Base-by-base conservation (phyloP, 2,113 vertebrate species). In the Heterocephalus glaber region DNA sequence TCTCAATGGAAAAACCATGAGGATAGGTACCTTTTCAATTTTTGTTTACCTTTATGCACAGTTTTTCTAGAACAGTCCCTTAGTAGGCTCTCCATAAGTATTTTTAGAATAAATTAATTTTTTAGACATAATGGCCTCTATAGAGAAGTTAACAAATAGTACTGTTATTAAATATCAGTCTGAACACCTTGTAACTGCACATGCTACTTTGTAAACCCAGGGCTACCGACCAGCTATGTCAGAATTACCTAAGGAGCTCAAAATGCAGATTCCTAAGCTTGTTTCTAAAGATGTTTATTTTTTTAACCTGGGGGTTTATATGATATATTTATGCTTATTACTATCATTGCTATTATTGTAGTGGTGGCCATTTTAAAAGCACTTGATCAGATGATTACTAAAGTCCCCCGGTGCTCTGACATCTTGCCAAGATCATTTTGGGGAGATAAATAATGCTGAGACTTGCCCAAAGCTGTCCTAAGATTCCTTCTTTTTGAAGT, bases 81-180 rank as follows among this genome's bases (percentile, higher is more conserved):
- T 47, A 86, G n/a, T n/a, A 90, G 65, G 38, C 13, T 44, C 30
- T 66, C 16, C 60, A 33, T 65, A 61, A 49, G 52, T 76, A 81
- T 20, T 85, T 86, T 89, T 74, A 81, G 74, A 82, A n/a, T 74
- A 30, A 86, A 82, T 93, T 82, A 56, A 47, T 93, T 92, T 72
- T 92, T 38, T 54, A 81, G 74, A 52, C 22, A 60, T 58, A 65
- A 60, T 76, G 49, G 72, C 8, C 19, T 79, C 49, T 89, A 9
- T 28, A 7, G 24, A 89, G 49, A 7, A 11, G 30, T 94, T 88
- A 38, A 49, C 16, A 5, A 58, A 66, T 35, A 10, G 6, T 47
- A 76, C 68, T 58, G 6, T 86, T 77, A 60, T 54, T 66, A 74
- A 89, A 70, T 65, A 85, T 72, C 35, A 86, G 38, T 28, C 22